Base-by-base conservation (phyloP, 2,888 invertebrate species). In the Mellilla xanthometata region DNA sequence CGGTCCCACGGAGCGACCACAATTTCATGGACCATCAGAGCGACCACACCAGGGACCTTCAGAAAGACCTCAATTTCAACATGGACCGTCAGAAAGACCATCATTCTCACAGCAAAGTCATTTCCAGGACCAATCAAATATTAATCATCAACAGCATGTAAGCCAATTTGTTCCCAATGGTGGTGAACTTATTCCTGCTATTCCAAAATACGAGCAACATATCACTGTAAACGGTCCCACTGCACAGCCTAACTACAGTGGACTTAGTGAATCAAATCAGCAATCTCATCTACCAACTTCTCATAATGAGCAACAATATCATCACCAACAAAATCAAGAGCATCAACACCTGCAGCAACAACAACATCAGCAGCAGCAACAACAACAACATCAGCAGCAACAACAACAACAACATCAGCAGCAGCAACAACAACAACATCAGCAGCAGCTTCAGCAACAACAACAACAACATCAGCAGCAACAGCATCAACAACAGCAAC, bases 181-280 rank as follows among this genome's bases (percentile, higher is more conserved):
- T 24, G 94, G 95, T 0, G 95, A 96, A 78, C 85, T 96, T 27
- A 91, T 95, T 11, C 93, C 94, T 41, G 93, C 96, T 10, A 92
- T 96, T 45, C 93, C 96, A 3, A 95, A 94, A 81, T 93, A 92
- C 56, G 96, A 96, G 76, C 95, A 95, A 59, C 96, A 96, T 60
- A 91, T 94, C 52, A 92, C 94, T 8, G 88, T 92, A n/a, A 81
- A 84, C 60, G 82, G 78, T 30, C 72, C 84, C 35, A 74, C 76
- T 31, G 54, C 62, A 36, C 65, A 76, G 64, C 58, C 76, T 11
- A 67, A 72, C 52, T 76, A 74, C 49, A 76, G 63, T 53, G 71
- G 70, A 8, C 63, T 85, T 10, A 73, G 67, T 56, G 72, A 72
- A 30, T 41, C 73, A 42, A 61, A 56, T 50, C 61, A 73, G 57